Conservation (phyloP, 2,113 vertebrate genomes). For the Vulpes lagopus region DNA sequence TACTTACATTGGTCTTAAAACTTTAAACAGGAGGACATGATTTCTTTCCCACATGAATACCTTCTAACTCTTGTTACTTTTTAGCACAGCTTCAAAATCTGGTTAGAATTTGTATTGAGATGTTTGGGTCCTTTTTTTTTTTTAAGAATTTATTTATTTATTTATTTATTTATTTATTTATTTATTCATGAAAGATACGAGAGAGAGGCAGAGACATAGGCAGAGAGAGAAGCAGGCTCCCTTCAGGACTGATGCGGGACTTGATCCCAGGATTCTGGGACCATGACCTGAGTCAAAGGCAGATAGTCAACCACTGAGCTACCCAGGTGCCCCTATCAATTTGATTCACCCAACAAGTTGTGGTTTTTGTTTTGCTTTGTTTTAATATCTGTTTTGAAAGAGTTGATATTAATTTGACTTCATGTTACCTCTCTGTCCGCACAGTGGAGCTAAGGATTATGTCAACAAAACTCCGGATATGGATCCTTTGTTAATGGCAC, state of each 20-base stretch:
- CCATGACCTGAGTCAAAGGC: too few species aligned
- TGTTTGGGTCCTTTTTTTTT: background rate
- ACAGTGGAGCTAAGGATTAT: background rate
- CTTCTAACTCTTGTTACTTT: background rate
- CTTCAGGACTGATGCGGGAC: too few species aligned
- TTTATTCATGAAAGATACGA: too few species aligned
- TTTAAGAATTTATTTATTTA: too few species aligned
- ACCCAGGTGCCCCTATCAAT: background rate
- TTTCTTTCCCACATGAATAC: background rate
- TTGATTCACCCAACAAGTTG: background rate
- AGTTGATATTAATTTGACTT: background rate
- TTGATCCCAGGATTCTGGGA: too few species aligned
- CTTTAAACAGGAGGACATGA: background rate
- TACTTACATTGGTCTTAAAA: constrained; percentile 18
- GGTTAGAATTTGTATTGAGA: background rate
- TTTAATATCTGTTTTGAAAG: background rate
- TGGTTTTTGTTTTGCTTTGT: background rate
- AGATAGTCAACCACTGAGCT: too few species aligned
- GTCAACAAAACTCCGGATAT: background rate
- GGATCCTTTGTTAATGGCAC: background rate
- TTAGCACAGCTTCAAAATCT: constrained; percentile 40
- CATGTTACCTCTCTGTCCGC: background rate
- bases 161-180: too few species aligned
- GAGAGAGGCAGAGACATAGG: too few species aligned
- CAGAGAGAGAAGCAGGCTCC: too few species aligned